A percentile compares a stretch with the other conserved stretches of the same genome.
Evolutionary conservation across 1,140 invertebrate genomes (phyloP).

Genomic region (Coptotermes formosanus): DNA sequence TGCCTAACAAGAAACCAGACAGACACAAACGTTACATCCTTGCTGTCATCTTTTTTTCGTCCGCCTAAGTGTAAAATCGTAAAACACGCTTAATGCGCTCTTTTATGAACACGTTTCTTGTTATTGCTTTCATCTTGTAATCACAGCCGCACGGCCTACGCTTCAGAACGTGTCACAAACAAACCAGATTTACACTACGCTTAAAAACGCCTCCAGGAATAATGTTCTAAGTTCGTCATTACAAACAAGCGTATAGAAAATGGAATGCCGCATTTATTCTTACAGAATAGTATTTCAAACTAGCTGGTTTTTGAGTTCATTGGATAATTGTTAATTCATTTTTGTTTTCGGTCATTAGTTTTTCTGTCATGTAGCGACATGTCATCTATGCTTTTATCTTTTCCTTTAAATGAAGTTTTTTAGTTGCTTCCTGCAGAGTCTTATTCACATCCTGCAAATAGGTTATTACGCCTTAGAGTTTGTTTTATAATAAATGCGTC

Average conservation of each 20-base stretch:
- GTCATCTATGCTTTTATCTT: too few relatives aligned
- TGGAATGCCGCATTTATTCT: not conserved
- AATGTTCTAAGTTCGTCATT: not conserved
- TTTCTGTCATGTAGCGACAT: not conserved
- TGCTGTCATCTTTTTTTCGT: not conserved
- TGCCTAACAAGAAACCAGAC: not conserved
- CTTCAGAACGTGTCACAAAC: conserved; percentile 11
- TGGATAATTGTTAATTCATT: conserved; percentile 13
- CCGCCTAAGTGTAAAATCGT: not conserved
- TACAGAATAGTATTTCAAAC: not conserved
- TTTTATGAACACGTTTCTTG: conserved; percentile 12
- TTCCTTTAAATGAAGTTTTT: too few relatives aligned
- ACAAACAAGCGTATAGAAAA: not conserved
- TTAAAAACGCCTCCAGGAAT: not conserved
- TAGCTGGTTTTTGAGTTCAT: not conserved
- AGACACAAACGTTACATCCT: not conserved
- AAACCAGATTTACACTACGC: not conserved
- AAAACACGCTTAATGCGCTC: not conserved
- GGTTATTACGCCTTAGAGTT: too few relatives aligned
- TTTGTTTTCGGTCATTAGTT: not conserved
- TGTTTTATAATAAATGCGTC: too few relatives aligned
- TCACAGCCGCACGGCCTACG: not conserved
- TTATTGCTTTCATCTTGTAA: conserved; percentile 13
- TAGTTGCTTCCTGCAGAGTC: too few relatives aligned
- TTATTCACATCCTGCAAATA: too few relatives aligned